These are phyloP conservation scores for Pegea sp. DNA, from an alignment of 23 tunicate genomes.

Conservation along the genomic window DNA sequence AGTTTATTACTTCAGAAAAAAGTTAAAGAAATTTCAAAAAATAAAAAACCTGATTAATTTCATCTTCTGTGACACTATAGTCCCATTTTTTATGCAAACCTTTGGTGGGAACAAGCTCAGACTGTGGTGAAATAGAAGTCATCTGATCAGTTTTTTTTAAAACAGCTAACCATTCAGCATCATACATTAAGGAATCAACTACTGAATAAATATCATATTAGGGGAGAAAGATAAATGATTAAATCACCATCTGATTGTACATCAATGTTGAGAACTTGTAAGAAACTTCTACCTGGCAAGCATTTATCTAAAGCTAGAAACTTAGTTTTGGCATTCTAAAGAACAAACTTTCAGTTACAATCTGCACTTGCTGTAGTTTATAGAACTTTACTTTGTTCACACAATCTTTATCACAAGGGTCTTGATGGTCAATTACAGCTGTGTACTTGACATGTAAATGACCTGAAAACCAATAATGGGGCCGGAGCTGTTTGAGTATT, in stretches of 20 bases:
- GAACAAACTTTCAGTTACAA: background rate
- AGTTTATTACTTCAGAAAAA: background rate
- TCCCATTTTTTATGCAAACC: slow-evolving; percentile 25
- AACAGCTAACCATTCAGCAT: slow-evolving; percentile 93
- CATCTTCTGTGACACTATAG: slow-evolving; percentile 22
- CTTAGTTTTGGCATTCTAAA: slow-evolving; percentile 23
- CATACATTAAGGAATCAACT: slow-evolving; percentile 25
- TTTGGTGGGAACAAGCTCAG: slow-evolving; percentile 24
- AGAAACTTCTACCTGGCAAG: slow-evolving; percentile 65
- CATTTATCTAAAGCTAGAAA: slow-evolving; percentile 89
- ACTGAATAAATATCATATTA: background rate
- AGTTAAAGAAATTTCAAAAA: no score
- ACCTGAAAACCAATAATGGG: slow-evolving; percentile 86
- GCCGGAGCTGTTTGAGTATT: slow-evolving; percentile 29
- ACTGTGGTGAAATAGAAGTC: slow-evolving; percentile 23
- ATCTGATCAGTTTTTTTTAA: slow-evolving; percentile 52
- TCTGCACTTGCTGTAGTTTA: background rate
- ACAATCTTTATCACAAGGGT: background rate
- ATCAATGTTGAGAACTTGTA: slow-evolving; percentile 54
- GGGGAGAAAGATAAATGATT: no score
- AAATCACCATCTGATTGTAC: background rate
- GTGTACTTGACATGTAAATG: slow-evolving; percentile 90
- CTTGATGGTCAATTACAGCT: slow-evolving; percentile 27
- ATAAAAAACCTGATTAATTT: slow-evolving; percentile 33
- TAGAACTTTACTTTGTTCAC: no score